Evolutionary conservation across 1,140 invertebrate species (phyloP), one percentile per base, ranked within the genome.

Genomic region (Forficula auricularia): DNA sequence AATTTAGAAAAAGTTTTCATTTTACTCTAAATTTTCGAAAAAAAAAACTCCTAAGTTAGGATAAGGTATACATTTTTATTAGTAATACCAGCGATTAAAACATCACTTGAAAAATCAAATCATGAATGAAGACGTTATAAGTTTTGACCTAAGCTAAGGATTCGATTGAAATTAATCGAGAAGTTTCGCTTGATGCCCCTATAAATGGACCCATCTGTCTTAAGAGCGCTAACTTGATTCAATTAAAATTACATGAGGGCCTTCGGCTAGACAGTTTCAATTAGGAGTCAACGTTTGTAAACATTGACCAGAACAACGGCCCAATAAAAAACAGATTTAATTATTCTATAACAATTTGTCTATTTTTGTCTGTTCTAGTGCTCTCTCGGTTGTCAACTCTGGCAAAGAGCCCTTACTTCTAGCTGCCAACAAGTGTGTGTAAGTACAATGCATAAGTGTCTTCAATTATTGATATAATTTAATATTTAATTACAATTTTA

Each of bases 351-450:
- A 19, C 35, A 38, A 27, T 45, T 16, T 37, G 33, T 48, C 51
- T 39, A 22, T 50, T 45, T 54, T 32, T 27, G 50, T 54, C 50
- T 63, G 38, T 75, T 71, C 47, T 63, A 82, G 78, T 82, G 79
- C 52, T 62, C 60, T 7, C 67, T 67, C 55, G 79, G 79, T 32
- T 82, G 78, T 52, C 60, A 63, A 36, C 57, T 73, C 42, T 82
- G 77, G 78, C 66, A 68, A 50, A 62, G 63, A 42, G 75, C 76
- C n/a, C 55, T 79, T 31, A 63, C 70, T 51, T 66, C 68, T 37
- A 72, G 70, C 36, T 82, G 79, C 53, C 68, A 74, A 56, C 64
- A 67, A 49, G 70, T 75, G 52, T 82, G 78, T 56, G 77, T 82
- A 64, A 78, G 78, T 77, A 58, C 51, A 43, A 22, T 10, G 4